Conservation (phyloP, 1,140 invertebrate species). For the Drosophila ficusphila region DNA sequence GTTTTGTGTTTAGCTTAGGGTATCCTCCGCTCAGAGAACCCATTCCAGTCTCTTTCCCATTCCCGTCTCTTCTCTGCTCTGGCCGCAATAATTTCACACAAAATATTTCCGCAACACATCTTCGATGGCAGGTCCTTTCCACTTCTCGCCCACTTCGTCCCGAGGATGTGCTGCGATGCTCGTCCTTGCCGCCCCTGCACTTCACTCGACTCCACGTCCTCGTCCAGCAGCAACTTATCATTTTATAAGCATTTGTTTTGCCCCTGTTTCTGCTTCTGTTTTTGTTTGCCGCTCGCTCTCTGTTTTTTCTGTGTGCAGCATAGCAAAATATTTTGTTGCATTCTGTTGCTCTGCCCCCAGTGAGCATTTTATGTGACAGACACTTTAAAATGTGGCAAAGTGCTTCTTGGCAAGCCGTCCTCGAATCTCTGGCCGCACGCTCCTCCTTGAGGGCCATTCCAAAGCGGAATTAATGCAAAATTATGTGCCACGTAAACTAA, state of each 20-base stretch:
- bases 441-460: conserved; percentile 40
- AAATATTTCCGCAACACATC: conserved; percentile 75
- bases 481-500: conserved; percentile 79
- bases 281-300: conserved; percentile 21
- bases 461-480: conserved; percentile 75
- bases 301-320: conserved; percentile 56
- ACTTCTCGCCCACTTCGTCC: background rate
- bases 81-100: conserved; percentile 70
- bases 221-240: conserved; percentile 69
- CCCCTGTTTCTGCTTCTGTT: conserved; percentile 28
- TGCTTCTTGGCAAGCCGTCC: conserved; percentile 52
- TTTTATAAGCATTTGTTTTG: conserved; percentile 77
- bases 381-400: conserved; percentile 78
- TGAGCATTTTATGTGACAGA: conserved; percentile 72
- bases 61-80: conserved; percentile 14
- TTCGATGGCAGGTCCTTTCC: conserved; percentile 57
- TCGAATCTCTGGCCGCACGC: conserved; percentile 6
- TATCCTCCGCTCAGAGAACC: conserved; percentile 4
- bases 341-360: conserved; percentile 47
- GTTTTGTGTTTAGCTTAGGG: background rate
- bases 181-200: conserved; percentile 51
- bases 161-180: conserved; percentile 21
- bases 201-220: conserved; percentile 75
- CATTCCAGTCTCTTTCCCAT: background rate
- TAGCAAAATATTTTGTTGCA: conserved; percentile 80